Base-by-base conservation (phyloP, 2,797 vertebrate species). In the Neoniphon sammara region DNA sequence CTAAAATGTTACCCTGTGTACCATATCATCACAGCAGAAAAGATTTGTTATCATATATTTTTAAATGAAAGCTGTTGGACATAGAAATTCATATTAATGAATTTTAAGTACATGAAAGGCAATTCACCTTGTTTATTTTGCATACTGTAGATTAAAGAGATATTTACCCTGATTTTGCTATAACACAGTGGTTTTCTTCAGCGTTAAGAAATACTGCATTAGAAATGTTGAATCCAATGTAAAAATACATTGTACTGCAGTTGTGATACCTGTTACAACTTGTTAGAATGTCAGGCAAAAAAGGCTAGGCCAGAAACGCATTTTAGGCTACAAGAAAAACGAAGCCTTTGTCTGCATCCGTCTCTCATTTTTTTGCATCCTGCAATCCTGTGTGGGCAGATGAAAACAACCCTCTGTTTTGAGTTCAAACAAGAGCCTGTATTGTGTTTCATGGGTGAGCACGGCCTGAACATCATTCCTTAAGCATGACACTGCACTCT, bases 401-500 rank as follows among this genome's bases (percentile, higher is more conserved):
- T 82, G 85, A 87, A 86, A 91, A 87, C 77, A 78, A 61, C 55
- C 59, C 70, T 80, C 76, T 88, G 82, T 81, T 90, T 84, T 67
- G 65, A 65, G 80, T 78, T 69, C 72, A 83, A 63, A 93, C 91
- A 93, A 90, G 80, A 85, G 55, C 14, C n/a, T 61, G 77, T 10
- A 86, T 88, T 92, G 92, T 91, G 79, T 69, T 86, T 66, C 36
- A 64, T 25, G 8, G 70, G 66, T 52, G 31, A 20, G 74, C 23
- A 31, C 70, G 63, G 65, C 58, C 60, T 64, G 70, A 80, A 70
- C 81, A 79, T 80, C 91, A 91, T 93, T 93, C 91, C 86, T 91
- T 83, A 73, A 89, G 79, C 88, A 90, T 92, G 89, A 91, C 89
- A 89, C 86, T 77, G 85, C 83, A 76, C 86, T 88, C 82, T 88